Evolutionary conservation across 2,797 vertebrate genomes (phyloP).

Genomic region (Nasua narica): DNA sequence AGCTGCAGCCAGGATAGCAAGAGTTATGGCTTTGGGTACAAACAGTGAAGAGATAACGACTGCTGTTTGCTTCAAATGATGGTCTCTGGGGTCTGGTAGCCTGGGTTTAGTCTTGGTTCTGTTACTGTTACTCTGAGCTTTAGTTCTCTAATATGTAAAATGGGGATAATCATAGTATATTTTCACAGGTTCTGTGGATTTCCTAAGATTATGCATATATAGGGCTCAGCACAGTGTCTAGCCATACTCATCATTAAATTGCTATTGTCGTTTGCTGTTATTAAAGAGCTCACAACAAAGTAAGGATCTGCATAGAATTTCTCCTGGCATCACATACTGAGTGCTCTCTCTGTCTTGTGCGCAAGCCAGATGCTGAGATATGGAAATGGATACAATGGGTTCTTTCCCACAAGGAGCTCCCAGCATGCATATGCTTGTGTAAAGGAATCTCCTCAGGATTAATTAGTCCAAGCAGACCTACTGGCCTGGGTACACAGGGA

Average conservation of each 20-base stretch:
- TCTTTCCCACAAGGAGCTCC: background rate
- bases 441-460: background rate
- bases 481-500: background rate
- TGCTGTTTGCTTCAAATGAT: background rate
- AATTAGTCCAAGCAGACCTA: background rate
- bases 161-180: background rate
- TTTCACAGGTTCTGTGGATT: background rate
- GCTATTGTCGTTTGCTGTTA: background rate
- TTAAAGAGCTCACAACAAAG: background rate
- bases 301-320: background rate
- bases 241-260: background rate
- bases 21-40: background rate
- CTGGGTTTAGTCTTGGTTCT: background rate
- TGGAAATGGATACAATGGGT: background rate
- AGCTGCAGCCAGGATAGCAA: background rate
- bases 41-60: background rate
- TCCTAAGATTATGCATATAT: background rate
- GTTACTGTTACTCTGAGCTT: background rate
- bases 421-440: background rate
- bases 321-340: background rate
- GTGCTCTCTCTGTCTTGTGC: background rate
- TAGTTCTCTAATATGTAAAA: background rate
- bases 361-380: background rate
- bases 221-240: background rate
- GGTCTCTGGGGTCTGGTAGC: background rate